Evolutionary conservation across 2,113 vertebrate species (phyloP).

Genomic region (Corythornis madagascariensis): DNA sequence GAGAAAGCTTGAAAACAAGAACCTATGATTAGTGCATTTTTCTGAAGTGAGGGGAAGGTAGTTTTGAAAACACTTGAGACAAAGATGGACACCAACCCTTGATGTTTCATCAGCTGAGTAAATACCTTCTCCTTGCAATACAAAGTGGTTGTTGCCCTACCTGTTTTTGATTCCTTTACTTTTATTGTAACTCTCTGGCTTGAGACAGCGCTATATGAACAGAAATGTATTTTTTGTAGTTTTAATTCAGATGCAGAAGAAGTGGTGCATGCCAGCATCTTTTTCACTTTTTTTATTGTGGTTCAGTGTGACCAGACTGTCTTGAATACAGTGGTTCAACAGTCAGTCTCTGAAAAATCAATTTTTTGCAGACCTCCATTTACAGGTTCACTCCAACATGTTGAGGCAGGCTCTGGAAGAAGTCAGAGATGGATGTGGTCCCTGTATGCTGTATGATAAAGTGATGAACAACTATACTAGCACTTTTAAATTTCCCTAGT

Average conservation of each 20-base stretch:
- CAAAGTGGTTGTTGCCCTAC: background rate
- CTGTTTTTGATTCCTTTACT: background rate
- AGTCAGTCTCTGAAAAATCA: background rate
- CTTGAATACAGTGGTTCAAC: background rate
- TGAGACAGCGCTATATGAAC: background rate
- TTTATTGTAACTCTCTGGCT: background rate
- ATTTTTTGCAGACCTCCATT: background rate
- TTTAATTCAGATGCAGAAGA: constrained; percentile 1
- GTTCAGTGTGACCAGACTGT: background rate
- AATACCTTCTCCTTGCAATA: background rate
- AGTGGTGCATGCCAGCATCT: background rate
- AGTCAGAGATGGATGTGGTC: background rate
- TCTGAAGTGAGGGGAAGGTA: background rate
- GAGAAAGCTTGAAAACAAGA: background rate
- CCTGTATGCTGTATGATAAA: background rate
- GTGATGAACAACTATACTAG: background rate
- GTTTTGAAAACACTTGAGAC: background rate
- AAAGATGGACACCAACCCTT: background rate
- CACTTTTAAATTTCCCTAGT: background rate
- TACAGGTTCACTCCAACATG: background rate
- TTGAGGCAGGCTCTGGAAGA: background rate
- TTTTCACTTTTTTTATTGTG: background rate
- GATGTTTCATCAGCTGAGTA: background rate
- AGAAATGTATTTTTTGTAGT: background rate
- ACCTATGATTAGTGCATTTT: background rate